phyloP scores from a whole-genome alignment of 2,888 invertebrate species.

The Acrobasis suavella region DNA sequence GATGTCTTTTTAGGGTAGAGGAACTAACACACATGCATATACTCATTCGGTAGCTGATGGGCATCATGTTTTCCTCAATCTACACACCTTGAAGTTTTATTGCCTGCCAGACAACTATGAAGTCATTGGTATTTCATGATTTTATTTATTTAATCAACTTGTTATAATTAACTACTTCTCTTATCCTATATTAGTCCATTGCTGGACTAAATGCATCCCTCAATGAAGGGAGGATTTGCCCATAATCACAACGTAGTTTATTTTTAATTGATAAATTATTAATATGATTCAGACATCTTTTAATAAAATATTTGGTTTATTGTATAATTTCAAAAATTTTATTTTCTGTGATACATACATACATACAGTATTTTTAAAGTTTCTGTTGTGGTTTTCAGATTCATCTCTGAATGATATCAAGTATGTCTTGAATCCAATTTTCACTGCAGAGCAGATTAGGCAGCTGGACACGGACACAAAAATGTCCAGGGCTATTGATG shows the following conservation, averaged over 20 bases:
- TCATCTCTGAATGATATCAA: slow-evolving; percentile 99
- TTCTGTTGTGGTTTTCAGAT: slow-evolving; percentile 78
- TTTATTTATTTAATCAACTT: not conserved
- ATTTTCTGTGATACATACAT: not conserved
- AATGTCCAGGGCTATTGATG: slow-evolving; percentile 96
- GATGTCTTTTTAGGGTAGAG: slow-evolving; percentile 87
- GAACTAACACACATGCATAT: slow-evolving; percentile 99
- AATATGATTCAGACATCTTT: too few species aligned
- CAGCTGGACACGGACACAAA: slow-evolving; percentile 91
- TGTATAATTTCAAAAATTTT: not conserved
- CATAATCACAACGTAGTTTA: too few species aligned
- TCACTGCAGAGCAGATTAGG: slow-evolving; percentile 91
- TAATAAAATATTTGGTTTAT: too few species aligned
- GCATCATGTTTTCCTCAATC: slow-evolving; percentile 98
- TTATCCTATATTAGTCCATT: too few species aligned
- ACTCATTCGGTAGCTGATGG: slow-evolving; percentile 99
- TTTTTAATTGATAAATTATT: too few species aligned
- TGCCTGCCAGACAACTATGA: slow-evolving; percentile 99
- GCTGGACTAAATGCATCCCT: too few species aligned
- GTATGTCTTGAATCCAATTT: slow-evolving; percentile 99
- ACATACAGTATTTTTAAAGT: not conserved
- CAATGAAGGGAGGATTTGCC: too few species aligned
- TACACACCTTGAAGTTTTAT: slow-evolving; percentile 98
- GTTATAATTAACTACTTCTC: not conserved
- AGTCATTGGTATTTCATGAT: slow-evolving; percentile 88